A percentile compares a stretch with the other conserved stretches of the same genome.
Conservation (phyloP, 2,113 vertebrate genomes). For the Gallinago media region DNA sequence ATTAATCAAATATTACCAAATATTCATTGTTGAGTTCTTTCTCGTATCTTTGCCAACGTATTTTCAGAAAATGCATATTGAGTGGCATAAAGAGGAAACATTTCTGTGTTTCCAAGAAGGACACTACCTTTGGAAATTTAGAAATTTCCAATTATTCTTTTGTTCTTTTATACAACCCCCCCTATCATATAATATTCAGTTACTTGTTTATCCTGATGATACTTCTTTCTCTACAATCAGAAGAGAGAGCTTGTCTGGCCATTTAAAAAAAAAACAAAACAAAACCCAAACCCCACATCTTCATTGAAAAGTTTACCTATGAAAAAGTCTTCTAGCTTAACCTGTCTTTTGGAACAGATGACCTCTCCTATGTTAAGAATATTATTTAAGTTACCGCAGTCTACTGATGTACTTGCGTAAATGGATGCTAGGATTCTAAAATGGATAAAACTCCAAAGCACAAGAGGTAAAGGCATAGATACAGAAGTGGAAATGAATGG, state of each 20-base stretch:
- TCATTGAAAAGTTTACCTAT: background rate
- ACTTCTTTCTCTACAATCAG: background rate
- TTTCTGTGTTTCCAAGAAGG: background rate
- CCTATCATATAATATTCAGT: background rate
- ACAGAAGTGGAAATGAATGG: background rate
- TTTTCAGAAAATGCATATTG: background rate
- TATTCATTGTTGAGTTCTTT: background rate
- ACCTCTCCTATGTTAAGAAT: background rate
- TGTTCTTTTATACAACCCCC: background rate
- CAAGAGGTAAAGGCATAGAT: background rate
- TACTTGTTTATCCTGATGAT: slow-evolving; percentile 4
- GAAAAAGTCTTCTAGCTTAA: background rate
- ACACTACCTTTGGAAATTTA: background rate
- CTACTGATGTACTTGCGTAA: background rate
- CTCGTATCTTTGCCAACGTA: background rate
- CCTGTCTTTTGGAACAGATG: background rate
- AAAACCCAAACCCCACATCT: background rate
- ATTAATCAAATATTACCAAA: background rate
- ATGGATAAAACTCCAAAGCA: background rate
- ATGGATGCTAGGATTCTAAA: background rate
- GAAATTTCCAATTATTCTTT: background rate
- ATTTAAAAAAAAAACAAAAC: background rate
- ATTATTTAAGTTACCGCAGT: background rate
- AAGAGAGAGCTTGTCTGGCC: background rate
- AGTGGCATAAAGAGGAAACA: background rate